These are phyloP conservation scores for Campoletis sonorensis DNA, from an alignment of 1,140 invertebrate species.

Conservation along the genomic window DNA sequence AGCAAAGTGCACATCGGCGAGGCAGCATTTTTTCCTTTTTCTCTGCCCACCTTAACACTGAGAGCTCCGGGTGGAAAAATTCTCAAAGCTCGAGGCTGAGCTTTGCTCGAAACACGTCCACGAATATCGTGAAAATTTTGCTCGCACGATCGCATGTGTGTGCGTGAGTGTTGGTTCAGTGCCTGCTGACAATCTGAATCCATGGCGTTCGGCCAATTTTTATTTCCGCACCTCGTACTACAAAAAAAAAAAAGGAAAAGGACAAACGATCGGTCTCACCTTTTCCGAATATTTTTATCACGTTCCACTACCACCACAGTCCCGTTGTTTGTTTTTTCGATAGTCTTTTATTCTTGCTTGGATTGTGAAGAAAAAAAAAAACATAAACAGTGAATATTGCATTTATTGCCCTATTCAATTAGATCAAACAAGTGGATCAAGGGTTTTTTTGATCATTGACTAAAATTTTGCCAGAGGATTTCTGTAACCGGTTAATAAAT, in stretches of 20 bases:
- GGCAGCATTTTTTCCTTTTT: background rate
- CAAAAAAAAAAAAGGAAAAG: background rate
- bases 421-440: too few species aligned
- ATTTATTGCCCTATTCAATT: too few species aligned
- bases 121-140: slow-evolving; percentile 18
- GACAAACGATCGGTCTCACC: background rate
- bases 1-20: background rate
- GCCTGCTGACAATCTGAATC: slow-evolving; percentile 30
- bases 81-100: background rate
- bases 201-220: slow-evolving; percentile 35
- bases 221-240: slow-evolving; percentile 24
- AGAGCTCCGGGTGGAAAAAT: slow-evolving; percentile 9
- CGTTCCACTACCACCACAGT: background rate
- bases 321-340: background rate
- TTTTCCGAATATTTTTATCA: background rate
- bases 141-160: background rate
- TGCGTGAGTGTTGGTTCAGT: background rate
- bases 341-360: background rate
- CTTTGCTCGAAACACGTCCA: background rate
- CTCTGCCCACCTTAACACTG: background rate
- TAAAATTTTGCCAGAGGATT: too few species aligned
- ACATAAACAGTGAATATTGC: too few species aligned
- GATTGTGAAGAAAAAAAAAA: background rate
- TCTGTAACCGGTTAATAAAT: too few species aligned
- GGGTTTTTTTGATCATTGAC: too few species aligned